Evolutionary conservation across 2,888 invertebrate species (phyloP), one percentile per base, ranked within the genome.

Genomic region (Leucozona laternaria): DNA sequence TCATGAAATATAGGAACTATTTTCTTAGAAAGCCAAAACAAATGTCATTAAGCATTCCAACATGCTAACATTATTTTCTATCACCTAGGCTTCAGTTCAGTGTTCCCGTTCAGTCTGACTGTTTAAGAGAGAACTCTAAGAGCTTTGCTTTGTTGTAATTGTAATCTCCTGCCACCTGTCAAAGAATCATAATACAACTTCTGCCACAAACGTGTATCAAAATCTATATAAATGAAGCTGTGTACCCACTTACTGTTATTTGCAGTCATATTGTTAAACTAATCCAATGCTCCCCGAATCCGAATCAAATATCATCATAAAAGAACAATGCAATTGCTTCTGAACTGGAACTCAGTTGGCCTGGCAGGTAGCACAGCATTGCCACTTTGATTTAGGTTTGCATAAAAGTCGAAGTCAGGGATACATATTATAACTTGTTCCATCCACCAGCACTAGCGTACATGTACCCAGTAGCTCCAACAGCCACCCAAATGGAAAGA

Each of bases 211-310:
- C 34, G 37, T 64, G 55, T 31, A 68, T 50, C 40, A 73, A 48
- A 62, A 50, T 71, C 71, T 55, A 66, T 45, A 79, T 50, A 48
- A 7, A 48, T 31, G 15, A 37, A 60, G 22, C 43, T 37, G 40
- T 72, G 45, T 70, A 53, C 34, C 60, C 68, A 70, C 66, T 68
- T 53, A 10, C 68, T 68, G 50, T 68, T 79, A 80, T 77, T 77
- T 85, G 62, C 77, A 60, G 72, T 78, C 70, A 81, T 78, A 81
- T 85, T 85, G 81, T 85, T 77, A 78, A 81, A 60, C 81, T 85
- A 77, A 85, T 85, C 85, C 72, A 85, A 78, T 85, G 75, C 60
- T 80, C 40, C 48, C 68, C 25, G 55, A 81, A 58, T 80, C 66
- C 25, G 40, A 80, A 68, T 80, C 71, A 72, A 73, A 81, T 71